Evolutionary conservation across 2,888 invertebrate species (phyloP), one percentile per base, ranked within the genome.

Genomic region (Yponomeuta cagnagella): DNA sequence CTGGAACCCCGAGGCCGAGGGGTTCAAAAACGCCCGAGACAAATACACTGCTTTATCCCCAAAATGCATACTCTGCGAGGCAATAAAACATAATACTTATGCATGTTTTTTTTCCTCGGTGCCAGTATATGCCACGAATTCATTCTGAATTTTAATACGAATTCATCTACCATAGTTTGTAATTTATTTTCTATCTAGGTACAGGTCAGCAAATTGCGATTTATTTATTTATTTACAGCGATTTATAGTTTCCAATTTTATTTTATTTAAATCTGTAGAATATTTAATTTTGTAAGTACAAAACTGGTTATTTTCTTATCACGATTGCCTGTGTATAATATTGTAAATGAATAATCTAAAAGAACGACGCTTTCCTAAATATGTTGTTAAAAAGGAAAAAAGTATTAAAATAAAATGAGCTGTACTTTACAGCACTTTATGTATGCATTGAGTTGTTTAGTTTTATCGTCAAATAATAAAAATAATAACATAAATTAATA

Each of bases 391-490:
- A 65, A 30, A 31, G 33, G 33, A 31, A 65, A 65, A 65, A 65
- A 65, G 65, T 65, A 65, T 65, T 65, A 65, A 30, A 65, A 65
- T 65, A 65, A 65, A 23, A 58, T 23, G 30, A 65, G 31, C 30
- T 65, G 65, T 65, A 65, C n/a, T 31, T 65, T 31, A 23, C 23
- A 23, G 23, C 23, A 23, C 23, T 23, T 23, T 23, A 23, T 23
- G 23, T 23, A 33, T 30, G 65, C 8, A 65, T 12, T 30, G 10
- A 31, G 30, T 65, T 30, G 65, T 65, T 65, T 65, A 10, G 31
- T 64, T 64, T 23, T 30, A 64, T 64, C 23, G 0, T 2, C 0
- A 15, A 9, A 9, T 30, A 5, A 23, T 23, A 23, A 23, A 0
- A 43, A 43, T 43, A 43, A 43, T 8, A 43, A 43, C 6, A 43